Conservation (phyloP, 2,113 vertebrate genomes). For the Sardina pilchardus region DNA sequence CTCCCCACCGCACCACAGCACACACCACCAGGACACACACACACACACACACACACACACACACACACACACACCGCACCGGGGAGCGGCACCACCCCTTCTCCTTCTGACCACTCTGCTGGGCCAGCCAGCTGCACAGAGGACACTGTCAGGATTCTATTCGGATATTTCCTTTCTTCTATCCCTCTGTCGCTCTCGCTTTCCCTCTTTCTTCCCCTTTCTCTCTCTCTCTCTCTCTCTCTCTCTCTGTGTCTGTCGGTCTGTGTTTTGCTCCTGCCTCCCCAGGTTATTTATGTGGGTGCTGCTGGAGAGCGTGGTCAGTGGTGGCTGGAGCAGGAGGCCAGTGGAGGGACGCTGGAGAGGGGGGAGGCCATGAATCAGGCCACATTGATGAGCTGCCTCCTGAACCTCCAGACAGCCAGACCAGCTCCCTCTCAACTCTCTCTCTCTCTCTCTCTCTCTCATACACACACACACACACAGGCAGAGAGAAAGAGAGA, state of each 20-base stretch:
- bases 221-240: background rate
- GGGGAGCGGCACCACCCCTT: background rate
- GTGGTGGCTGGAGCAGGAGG: background rate
- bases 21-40: slow-evolving; percentile 11
- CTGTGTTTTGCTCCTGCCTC: background rate
- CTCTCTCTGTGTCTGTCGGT: background rate
- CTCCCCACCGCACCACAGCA: slow-evolving; percentile 38
- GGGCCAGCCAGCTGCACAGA: background rate
- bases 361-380: background rate
- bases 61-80: slow-evolving; percentile 29
- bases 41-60: slow-evolving; percentile 37
- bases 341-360: background rate
- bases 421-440: background rate
- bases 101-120: background rate
- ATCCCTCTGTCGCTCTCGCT: background rate
- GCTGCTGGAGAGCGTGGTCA: background rate
- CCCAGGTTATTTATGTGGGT: background rate
- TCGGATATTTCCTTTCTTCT: background rate
- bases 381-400: background rate
- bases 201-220: background rate
- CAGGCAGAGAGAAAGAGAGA: background rate
- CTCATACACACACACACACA: background rate
- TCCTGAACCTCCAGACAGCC: background rate
- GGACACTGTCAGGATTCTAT: background rate
- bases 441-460: background rate